Evolutionary conservation across 2,888 invertebrate genomes (phyloP).

Genomic region (Stenodera caucasica): DNA sequence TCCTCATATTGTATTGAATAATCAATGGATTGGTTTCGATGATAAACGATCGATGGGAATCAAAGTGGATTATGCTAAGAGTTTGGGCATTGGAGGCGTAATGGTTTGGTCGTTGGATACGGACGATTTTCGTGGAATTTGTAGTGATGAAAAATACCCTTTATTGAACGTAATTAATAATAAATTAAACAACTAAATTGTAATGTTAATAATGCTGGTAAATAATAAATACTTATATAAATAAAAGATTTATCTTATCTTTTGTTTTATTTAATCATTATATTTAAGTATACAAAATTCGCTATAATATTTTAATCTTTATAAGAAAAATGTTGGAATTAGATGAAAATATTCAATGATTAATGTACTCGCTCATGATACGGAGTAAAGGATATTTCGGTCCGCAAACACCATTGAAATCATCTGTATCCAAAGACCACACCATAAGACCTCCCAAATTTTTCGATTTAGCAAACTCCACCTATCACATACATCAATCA

Average conservation of each 20-base stretch:
- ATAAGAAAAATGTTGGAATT: too few relatives aligned
- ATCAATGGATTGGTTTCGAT: slow-evolving; percentile 72
- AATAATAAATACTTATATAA: too few relatives aligned
- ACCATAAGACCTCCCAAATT: slow-evolving; percentile 66
- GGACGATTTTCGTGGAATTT: slow-evolving; percentile 69
- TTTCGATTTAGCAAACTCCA: slow-evolving; percentile 38
- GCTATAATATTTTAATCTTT: too few relatives aligned
- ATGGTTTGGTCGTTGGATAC: slow-evolving; percentile 80
- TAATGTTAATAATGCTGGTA: too few relatives aligned
- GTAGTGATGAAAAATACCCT: slow-evolving; percentile 59
- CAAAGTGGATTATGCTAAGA: slow-evolving; percentile 51
- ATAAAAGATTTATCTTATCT: neutral
- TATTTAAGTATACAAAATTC: too few relatives aligned
- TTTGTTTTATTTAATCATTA: too few relatives aligned
- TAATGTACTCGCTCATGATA: slow-evolving; percentile 20
- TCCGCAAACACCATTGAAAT: slow-evolving; percentile 66
- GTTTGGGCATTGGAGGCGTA: slow-evolving; percentile 58
- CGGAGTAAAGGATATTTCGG: slow-evolving; percentile 41
- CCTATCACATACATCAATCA: slow-evolving; percentile 24
- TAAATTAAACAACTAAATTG: slow-evolving; percentile 2
- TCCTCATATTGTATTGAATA: slow-evolving; percentile 62
- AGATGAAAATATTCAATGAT: neutral
- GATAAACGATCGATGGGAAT: slow-evolving; percentile 58
- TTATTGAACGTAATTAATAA: slow-evolving; percentile 56
- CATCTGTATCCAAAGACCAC: slow-evolving; percentile 79